Percentiles rank a stretch among this genome's conserved stretches.
Conservation (phyloP, 2,797 vertebrate genomes). For the Enteromius argenteus region DNA sequence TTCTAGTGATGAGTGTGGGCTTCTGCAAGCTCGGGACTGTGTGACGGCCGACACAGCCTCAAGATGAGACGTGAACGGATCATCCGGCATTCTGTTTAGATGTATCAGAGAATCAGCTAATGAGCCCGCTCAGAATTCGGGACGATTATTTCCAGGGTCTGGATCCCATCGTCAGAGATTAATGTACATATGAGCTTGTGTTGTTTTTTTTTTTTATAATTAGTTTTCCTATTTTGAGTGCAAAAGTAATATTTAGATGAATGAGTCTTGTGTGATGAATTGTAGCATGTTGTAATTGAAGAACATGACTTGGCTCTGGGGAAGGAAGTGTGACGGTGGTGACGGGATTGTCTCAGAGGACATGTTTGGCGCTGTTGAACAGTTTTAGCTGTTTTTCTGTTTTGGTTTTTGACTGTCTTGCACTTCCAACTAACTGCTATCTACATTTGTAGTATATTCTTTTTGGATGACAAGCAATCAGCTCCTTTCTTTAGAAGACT, state of each 20-base stretch:
- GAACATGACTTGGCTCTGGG: not conserved
- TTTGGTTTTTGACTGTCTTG: not conserved
- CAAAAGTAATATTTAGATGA: constrained; percentile 1
- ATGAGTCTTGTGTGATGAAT: not conserved
- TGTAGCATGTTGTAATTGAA: not conserved
- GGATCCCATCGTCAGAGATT: constrained; percentile 32
- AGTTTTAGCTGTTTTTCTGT: not conserved
- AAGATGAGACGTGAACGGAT: constrained; percentile 22
- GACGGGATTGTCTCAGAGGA: not conserved
- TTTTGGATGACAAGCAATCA: not conserved
- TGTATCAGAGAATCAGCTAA: constrained; percentile 39
- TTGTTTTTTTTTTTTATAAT: not conserved
- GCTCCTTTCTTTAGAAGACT: not conserved
- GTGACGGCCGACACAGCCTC: constrained; percentile 13
- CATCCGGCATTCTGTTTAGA: not conserved
- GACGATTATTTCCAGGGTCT: constrained; percentile 15
- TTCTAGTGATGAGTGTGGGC: not conserved
- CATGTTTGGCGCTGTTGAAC: not conserved
- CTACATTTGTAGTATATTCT: not conserved
- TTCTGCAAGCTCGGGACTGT: constrained; percentile 13
- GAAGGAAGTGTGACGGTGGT: not conserved
- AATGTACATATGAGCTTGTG: not conserved
- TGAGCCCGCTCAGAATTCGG: constrained; percentile 28
- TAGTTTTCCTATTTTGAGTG: not conserved
- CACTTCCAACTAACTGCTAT: not conserved